Base-by-base conservation (phyloP, 2,888 invertebrate species). In the Panorpa germanica region DNA sequence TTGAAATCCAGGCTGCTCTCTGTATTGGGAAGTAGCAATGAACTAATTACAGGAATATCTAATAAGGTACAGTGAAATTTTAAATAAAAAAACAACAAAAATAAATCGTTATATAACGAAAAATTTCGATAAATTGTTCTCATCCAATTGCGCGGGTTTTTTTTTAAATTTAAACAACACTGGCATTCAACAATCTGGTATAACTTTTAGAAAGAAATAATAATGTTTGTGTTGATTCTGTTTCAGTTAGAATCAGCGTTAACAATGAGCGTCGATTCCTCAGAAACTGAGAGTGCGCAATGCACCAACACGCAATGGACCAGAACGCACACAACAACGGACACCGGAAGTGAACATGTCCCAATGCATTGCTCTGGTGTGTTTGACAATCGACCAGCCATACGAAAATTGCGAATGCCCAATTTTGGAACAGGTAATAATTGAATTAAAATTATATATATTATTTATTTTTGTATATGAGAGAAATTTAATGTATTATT, bases 11-110 rank as follows among this genome's bases (percentile, higher is more conserved):
- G 59, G 39, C 52, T 59, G 38, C 41, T 57, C 29, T 54, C 57
- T 3, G 58, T 61, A 32, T 44, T 61, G 28, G 59, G 56, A 24
- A 57, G 55, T 36, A 58, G 60, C 39, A 59, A 57, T 36, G 59
- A 60, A 40, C 43, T 60, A 31, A 45, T 60, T 33, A 57, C 52
- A 36, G 59, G 54, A 23, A 51, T 58, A 40, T 57, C 58, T 16
- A 57, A 55, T 42, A 55, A 55, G 53, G 57, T 57, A 43, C 39
- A 16, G 9, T 25, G 20, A 18, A 27, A 7, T 27, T 14, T 21
- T 33, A 26, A 15, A 26, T 30, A 18, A 19, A 12, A 25, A 19
- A 10, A 23, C 30, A 24, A n/a, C 24, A 17, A 18, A 19, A 14
- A 30, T 30, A 24, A 30, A 25, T 30, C 30, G 25, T 25, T 19